Evolutionary conservation across 1,140 invertebrate species (phyloP).

Genomic region (Drosophila parvula): DNA sequence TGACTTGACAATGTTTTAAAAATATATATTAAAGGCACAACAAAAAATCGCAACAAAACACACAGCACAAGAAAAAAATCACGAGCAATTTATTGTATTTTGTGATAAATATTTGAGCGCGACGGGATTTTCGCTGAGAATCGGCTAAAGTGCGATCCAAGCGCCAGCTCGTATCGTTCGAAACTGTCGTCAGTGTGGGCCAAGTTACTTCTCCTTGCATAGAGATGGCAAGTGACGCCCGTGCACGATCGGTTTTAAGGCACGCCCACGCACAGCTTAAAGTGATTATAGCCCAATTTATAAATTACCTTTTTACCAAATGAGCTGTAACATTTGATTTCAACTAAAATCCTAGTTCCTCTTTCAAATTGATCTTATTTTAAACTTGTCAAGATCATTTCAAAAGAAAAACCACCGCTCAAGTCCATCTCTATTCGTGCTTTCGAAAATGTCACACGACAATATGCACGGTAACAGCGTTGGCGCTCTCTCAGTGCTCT

Average conservation of each 20-base stretch:
- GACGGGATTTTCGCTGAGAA: slow-evolving; percentile 14
- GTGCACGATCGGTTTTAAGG: neutral
- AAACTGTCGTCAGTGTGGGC: slow-evolving; percentile 69
- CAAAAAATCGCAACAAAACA: slow-evolving; percentile 15
- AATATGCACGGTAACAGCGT: neutral
- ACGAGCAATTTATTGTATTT: slow-evolving; percentile 15
- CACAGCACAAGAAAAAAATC: slow-evolving; percentile 33
- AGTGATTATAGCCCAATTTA: neutral
- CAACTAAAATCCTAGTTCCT: neutral
- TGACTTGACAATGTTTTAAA: slow-evolving; percentile 9
- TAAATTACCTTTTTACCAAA: neutral
- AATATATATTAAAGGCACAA: slow-evolving; percentile 7
- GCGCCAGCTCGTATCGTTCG: slow-evolving; percentile 63
- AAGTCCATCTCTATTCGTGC: slow-evolving; percentile 3
- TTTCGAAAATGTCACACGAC: slow-evolving; percentile 7
- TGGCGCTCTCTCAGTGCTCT: neutral
- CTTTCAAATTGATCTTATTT: neutral
- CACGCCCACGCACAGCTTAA: neutral
- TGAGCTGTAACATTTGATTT: neutral
- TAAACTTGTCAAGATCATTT: no score
- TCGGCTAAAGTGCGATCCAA: slow-evolving; percentile 38
- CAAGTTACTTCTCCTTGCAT: slow-evolving; percentile 44
- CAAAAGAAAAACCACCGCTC: neutral
- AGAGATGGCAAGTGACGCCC: neutral
- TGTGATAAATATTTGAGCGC: slow-evolving; percentile 33